Percentiles rank a stretch among this genome's conserved stretches.
Conservation (phyloP, 2,888 invertebrate species). For the Sphaeridia pumilis region DNA sequence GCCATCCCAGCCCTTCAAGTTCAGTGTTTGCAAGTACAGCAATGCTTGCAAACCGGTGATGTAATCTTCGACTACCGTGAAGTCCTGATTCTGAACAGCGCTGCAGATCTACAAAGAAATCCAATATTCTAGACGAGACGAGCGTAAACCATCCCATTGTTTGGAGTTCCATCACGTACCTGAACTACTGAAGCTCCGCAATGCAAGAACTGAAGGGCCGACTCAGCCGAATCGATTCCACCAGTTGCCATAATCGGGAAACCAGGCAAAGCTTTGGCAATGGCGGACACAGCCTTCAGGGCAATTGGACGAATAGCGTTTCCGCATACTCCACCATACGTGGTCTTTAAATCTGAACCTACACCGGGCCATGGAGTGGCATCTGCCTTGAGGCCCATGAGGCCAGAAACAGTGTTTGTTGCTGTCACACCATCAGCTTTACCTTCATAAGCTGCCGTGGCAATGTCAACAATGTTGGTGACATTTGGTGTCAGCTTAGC, state of each 20-base stretch:
- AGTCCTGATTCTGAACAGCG: constrained; percentile 97
- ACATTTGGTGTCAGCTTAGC: constrained; percentile 96
- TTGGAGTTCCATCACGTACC: constrained; percentile 42
- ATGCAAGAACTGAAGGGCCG: constrained; percentile 84
- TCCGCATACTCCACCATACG: constrained; percentile 88
- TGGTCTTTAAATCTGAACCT: constrained; percentile 64
- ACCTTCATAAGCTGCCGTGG: constrained; percentile 79
- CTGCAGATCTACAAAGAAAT: constrained; percentile 62
- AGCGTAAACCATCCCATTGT: background rate
- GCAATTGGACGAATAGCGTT: constrained; percentile 94
- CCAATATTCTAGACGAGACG: background rate
- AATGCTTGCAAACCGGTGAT: constrained; percentile 74
- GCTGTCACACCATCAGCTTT: constrained; percentile 91
- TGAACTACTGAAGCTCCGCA: constrained; percentile 88
- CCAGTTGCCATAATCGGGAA: constrained; percentile 93
- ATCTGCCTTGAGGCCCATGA: constrained; percentile 75
- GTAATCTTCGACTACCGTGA: constrained; percentile 91
- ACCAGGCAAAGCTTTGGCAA: constrained; percentile 68
- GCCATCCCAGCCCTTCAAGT: constrained; percentile 69
- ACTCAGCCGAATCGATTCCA: constrained; percentile 93
- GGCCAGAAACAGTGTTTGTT: constrained; percentile 91
- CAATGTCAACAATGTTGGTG: constrained; percentile 80
- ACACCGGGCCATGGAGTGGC: constrained; percentile 86
- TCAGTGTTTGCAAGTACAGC: constrained; percentile 63
- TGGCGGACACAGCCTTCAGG: constrained; percentile 76